These are phyloP conservation scores for Busseola fusca DNA, from an alignment of 2,888 invertebrate species.

Conservation along the genomic window DNA sequence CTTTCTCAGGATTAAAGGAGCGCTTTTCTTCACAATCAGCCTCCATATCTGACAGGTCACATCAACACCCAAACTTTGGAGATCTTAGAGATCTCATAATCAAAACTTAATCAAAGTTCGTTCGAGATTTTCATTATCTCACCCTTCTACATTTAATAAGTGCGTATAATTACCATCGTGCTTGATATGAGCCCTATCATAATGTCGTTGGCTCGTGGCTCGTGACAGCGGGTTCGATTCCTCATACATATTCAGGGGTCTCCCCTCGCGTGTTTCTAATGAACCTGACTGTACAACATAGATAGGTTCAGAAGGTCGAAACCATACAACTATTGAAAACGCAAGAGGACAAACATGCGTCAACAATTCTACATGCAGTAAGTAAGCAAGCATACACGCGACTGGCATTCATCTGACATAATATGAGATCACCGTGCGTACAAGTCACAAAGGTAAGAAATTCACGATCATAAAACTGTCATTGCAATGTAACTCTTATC, in stretches of 20 bases:
- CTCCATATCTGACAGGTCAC: constrained; percentile 3
- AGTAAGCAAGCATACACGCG: background rate
- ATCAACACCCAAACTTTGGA: constrained; percentile 4
- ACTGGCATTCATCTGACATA: background rate
- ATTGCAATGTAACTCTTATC: background rate
- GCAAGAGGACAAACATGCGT: background rate
- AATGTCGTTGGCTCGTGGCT: constrained; percentile 68
- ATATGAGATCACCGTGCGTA: background rate
- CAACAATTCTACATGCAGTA: background rate
- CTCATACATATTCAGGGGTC: constrained; percentile 81
- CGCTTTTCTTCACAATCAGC: background rate
- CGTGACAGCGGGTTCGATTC: constrained; percentile 75
- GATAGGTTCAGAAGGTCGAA: constrained; percentile 6
- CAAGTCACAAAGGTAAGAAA: background rate
- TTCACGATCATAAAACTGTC: background rate
- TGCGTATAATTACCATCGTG: constrained; percentile 64
- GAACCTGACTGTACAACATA: constrained; percentile 60
- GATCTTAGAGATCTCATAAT: constrained; percentile 14
- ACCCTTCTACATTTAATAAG: constrained; percentile 64
- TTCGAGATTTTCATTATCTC: constrained; percentile 53
- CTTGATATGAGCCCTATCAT: constrained; percentile 72
- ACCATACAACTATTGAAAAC: background rate
- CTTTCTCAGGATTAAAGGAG: background rate
- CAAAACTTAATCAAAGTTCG: constrained; percentile 61
- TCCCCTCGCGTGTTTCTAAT: constrained; percentile 67